Base-by-base conservation (phyloP, 2,113 vertebrate genomes). In the Elephantulus edwardii region DNA sequence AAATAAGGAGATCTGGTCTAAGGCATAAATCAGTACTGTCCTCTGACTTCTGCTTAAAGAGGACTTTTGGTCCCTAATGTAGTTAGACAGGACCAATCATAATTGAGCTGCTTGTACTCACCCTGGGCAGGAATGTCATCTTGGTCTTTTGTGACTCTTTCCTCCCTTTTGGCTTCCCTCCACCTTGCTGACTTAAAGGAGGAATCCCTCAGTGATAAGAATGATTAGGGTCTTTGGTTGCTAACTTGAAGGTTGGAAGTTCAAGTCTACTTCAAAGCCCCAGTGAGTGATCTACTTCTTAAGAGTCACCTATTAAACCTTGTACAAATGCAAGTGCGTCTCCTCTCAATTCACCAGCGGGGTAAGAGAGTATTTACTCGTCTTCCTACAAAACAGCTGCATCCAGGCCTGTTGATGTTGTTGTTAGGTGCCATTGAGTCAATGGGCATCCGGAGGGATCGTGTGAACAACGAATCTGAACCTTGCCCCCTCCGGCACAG, bases 121-220 rank as follows among this genome's bases (percentile, higher is more conserved):
- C 12, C 2, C 5, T 33, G 28, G n/a, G 26, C 22, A 62, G 11
- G 8, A 14, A 3, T 6, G n/a, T n/a, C n/a, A n/a, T n/a, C n/a
- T n/a, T n/a, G 26, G 54, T 2, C 33, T 62, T 68, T 62, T 20
- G 74, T 71, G 66, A 54, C 17, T 72, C 28, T 60, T 26, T 68
- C 12, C 4, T 30, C 11, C 11, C 20, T 46, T 30, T 19, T 80
- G 52, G 30, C 50, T 60, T 33, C 56, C 1, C 44, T 74, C 26
- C 46, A n/a, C 40, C 19, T 71, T 56, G 33, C 7, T 62, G 22
- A 17, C 40, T 11, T 2, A 3, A 8, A 84, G 44, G 35, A 35
- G 64, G n/a, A 66, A n/a, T n/a, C 6, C 30, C n/a, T 38, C 14
- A n/a, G 64, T 35, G 64, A n/a, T 66, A 20, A 35, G 35, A 20